A percentile compares a stretch with the other conserved stretches of the same genome.
These are phyloP conservation scores for Tetramorium alpestre DNA, from an alignment of 1,140 invertebrate genomes.

Conservation along the genomic window DNA sequence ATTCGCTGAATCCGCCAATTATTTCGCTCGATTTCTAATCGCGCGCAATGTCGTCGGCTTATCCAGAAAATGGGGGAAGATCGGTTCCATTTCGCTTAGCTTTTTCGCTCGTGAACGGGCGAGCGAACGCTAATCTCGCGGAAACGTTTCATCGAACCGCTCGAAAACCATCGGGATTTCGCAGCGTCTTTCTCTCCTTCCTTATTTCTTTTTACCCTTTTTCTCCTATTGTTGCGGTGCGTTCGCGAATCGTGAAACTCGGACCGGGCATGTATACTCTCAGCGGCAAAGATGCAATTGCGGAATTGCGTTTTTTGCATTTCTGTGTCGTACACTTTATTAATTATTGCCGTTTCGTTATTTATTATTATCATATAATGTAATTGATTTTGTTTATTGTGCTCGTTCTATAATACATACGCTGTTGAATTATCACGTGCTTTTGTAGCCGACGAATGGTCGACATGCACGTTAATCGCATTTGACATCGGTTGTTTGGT, in stretches of 20 bases:
- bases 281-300: background rate
- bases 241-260: background rate
- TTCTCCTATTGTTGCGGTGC: background rate
- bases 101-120: conserved; percentile 8
- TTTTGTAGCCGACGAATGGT: conserved; percentile 11
- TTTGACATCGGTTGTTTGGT: conserved; percentile 44
- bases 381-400: conserved; percentile 4
- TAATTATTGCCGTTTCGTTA: background rate
- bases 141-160: conserved; percentile 1
- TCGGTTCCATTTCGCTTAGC: conserved; percentile 6
- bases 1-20: conserved; percentile 71
- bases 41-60: conserved; percentile 37
- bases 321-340: background rate
- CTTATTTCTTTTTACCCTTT: background rate
- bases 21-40: conserved; percentile 64
- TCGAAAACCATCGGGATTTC: background rate
- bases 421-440: conserved; percentile 17
- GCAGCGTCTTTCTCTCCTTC: background rate
- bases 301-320: background rate
- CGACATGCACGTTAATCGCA: conserved; percentile 27
- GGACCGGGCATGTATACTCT: background rate
- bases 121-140: conserved; percentile 4
- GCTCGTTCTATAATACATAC: background rate
- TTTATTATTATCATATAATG: background rate
- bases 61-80: background rate